Evolutionary conservation across 2,113 vertebrate genomes (phyloP), one percentile per base, ranked within the genome.

Genomic region (Potamarius usumacintae): DNA sequence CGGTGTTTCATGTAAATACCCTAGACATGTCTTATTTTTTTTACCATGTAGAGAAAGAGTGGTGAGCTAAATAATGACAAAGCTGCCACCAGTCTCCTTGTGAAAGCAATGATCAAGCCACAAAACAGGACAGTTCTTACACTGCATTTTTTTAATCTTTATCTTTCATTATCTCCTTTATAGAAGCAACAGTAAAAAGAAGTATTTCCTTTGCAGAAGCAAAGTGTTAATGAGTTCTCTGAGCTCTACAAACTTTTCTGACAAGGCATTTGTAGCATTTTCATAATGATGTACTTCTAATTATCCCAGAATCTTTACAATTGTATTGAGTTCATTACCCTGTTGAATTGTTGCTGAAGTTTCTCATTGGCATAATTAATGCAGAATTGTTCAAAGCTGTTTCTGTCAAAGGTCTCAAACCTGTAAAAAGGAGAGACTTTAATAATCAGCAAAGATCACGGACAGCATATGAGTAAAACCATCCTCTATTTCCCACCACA

Each of bases 311-410:
- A 69, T 72, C 69, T 18, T 48, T 18, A 20, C 17, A 14, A 76
- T 12, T 22, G 34, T 42, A 48, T 20, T 3, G 42, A 50, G 25
- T n/a, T 53, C 52, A 3, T 91, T 86, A 96, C 96, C 94, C 94
- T 92, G 91, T 95, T 96, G 90, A 97, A 96, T 80, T 96, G 96
- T 85, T 96, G 96, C 84, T 96, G 96, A 60, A 96, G 93, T 85
- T 96, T 96, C 89, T 96, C 96, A 77, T 96, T 96, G 9, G 96
- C 96, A 57, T 95, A 96, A 89, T 96, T 96, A 87, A 96, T 96
- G 87, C 96, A 96, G 91, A 96, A 96, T 90, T 96, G 96, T 88
- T 96, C 96, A 91, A 96, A 97, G 88, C 96, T 96, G 94, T 97
- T 96, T 81, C 91, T 88, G 30, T 96, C 93, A 88, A 96, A 96